These are phyloP conservation scores for Adela reaumurella DNA, from an alignment of 2,888 invertebrate genomes.

Conservation along the genomic window DNA sequence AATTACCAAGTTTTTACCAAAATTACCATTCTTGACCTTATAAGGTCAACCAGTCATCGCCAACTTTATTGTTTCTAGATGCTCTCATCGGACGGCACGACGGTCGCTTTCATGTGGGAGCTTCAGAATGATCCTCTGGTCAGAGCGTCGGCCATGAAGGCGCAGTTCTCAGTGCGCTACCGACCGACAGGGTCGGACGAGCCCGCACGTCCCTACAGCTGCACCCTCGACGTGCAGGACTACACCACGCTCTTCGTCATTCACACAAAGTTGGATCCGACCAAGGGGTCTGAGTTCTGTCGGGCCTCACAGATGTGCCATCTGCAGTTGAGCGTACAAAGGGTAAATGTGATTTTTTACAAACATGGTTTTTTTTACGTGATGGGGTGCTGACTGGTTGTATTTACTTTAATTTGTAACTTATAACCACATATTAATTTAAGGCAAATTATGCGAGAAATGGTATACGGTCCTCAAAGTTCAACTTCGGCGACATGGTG, in stretches of 20 bases:
- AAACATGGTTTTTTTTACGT: too few relatives aligned
- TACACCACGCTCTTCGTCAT: slow-evolving; percentile 85
- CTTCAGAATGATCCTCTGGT: slow-evolving; percentile 62
- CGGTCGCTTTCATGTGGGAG: slow-evolving; percentile 83
- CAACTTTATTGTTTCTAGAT: slow-evolving; percentile 37
- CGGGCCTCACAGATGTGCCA: slow-evolving; percentile 86
- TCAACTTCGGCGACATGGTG: too few relatives aligned
- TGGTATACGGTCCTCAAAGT: too few relatives aligned
- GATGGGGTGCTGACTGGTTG: too few relatives aligned
- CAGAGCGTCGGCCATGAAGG: slow-evolving; percentile 50
- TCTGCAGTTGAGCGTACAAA: slow-evolving; percentile 69
- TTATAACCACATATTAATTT: too few relatives aligned
- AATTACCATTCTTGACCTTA: too few relatives aligned
- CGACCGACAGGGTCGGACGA: slow-evolving; percentile 24
- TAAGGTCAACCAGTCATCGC: too few relatives aligned
- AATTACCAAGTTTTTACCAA: too few relatives aligned
- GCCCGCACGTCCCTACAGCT: slow-evolving; percentile 50
- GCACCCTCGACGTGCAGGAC: slow-evolving; percentile 76
- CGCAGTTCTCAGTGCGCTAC: slow-evolving; percentile 37
- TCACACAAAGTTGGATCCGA: slow-evolving; percentile 73
- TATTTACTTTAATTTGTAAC: too few relatives aligned
- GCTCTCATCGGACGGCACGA: slow-evolving; percentile 67
- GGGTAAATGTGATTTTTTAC: slow-evolving; percentile 45
- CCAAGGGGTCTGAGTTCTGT: slow-evolving; percentile 79
- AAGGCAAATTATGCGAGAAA: too few relatives aligned